Conservation (phyloP, 2,888 invertebrate species). For the Chromoteleia sp. region DNA sequence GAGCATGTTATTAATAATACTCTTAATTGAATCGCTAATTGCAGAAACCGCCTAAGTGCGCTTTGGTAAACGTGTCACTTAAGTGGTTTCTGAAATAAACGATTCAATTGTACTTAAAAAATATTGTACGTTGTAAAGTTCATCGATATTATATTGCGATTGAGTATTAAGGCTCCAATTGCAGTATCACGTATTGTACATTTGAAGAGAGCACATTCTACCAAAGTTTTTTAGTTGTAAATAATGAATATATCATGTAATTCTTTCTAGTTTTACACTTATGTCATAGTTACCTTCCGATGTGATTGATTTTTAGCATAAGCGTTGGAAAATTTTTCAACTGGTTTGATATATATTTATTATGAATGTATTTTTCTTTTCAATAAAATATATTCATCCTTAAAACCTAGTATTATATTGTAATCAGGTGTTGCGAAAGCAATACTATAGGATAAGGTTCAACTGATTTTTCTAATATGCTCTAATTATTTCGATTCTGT, state of each 20-base stretch:
- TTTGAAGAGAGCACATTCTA: constrained; percentile 49
- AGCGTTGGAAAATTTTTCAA: constrained; percentile 26
- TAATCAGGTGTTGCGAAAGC: too few relatives aligned
- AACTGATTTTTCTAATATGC: too few relatives aligned
- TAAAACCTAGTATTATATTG: too few relatives aligned
- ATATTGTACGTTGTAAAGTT: constrained; percentile 17
- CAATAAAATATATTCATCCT: constrained; percentile 22
- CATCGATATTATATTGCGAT: constrained; percentile 6
- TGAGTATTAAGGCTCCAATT: background rate
- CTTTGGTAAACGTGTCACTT: too few relatives aligned
- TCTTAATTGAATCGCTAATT: too few relatives aligned
- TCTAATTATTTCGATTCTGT: too few relatives aligned
- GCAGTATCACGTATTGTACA: constrained; percentile 30
- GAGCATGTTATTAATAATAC: background rate
- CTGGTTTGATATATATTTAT: constrained; percentile 33
- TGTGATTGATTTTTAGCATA: constrained; percentile 16
- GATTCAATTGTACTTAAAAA: constrained; percentile 29
- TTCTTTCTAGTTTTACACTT: constrained; percentile 36
- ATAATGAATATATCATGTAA: constrained; percentile 14
- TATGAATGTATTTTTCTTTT: constrained; percentile 33
- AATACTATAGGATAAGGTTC: too few relatives aligned
- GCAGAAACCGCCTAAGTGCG: too few relatives aligned
- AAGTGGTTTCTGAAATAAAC: too few relatives aligned
- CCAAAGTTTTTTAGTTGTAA: constrained; percentile 53
- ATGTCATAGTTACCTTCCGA: background rate